Percentiles rank a stretch among this genome's conserved stretches.
Conservation (phyloP, 2,888 invertebrate species). For the Chamaedrilus cognettii region DNA sequence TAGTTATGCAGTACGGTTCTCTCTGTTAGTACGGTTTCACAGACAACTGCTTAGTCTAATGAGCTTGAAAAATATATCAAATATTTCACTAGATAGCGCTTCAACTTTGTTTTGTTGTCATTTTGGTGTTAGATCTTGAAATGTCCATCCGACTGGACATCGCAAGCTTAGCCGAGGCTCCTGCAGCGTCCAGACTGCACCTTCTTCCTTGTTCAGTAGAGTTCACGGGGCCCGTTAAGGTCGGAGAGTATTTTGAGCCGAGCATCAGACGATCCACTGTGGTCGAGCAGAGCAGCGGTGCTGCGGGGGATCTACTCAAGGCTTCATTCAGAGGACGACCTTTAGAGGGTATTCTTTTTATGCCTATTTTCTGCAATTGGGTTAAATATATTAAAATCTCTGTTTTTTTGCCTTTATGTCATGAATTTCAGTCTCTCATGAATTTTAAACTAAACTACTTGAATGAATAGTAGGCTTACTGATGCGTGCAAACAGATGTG, state of each 20-base stretch:
- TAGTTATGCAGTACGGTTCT: too few species aligned
- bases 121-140: too few species aligned
- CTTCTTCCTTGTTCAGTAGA: not conserved
- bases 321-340: slow-evolving; percentile 5
- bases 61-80: too few species aligned
- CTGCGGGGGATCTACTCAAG: not conserved
- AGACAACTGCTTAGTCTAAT: too few species aligned
- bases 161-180: not conserved
- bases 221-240: not conserved
- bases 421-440: not conserved
- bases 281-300: not conserved
- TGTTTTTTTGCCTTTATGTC: not conserved
- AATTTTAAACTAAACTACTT: too few species aligned
- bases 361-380: too few species aligned
- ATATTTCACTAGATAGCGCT: too few species aligned
- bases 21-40: too few species aligned
- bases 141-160: not conserved
- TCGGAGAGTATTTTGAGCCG: slow-evolving; percentile 1
- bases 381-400: too few species aligned
- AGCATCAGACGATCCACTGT: not conserved
- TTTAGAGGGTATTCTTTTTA: not conserved
- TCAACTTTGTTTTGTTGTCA: too few species aligned
- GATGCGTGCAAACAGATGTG: too few species aligned
- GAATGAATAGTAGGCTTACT: too few species aligned
- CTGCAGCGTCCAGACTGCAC: not conserved